Base-by-base conservation (phyloP, 1,140 invertebrate genomes). In the Tetragonula clypearis region DNA sequence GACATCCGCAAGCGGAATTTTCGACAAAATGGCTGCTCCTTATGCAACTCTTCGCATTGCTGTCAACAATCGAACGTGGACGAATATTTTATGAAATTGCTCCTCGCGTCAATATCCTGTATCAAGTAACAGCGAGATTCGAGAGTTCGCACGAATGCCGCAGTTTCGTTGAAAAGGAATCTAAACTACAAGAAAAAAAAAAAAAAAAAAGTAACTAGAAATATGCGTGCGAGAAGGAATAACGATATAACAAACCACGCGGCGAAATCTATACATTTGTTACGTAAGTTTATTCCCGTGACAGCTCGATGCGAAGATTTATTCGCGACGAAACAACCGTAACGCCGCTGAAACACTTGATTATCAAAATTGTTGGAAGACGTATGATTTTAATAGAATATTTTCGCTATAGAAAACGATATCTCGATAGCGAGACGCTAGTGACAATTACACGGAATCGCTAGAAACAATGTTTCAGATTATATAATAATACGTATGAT, bases 21-120 rank as follows among this genome's bases (percentile, higher is more conserved):
- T 90, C 82, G 35, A 93, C 91, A 94, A 94, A 88, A 94, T 94
- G 93, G 93, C 91, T 66, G 90, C 88, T 86, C 17, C 85, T 94
- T 94, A 93, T 91, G 92, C 92, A 93, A 93, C 76, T 41, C 66
- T 84, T 76, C 71, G 56, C 60, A 19, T 62, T 2, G 15, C 23
- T 9, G 19, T 23, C 1, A 26, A 26, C 19, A 26, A 53, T n/a
- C 15, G 23, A 66, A 56, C 9, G 26, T 19, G 3, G 3, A 73
- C 53, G 23, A 9, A 30, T 56, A 73, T 4, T n/a, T 55, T 9
- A 14, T 11, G 41, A 1, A 19, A n/a, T 72, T 21, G 55, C 1
- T 49, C 6, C 23, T 55, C 8, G 35, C 21, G n/a, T 19, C 9
- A 65, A 72, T 12, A n/a, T 41, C 11, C 26, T 56, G 12, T 35